phyloP scores from a whole-genome alignment of 2,113 vertebrate genomes.

The Sceloporus undulatus region DNA sequence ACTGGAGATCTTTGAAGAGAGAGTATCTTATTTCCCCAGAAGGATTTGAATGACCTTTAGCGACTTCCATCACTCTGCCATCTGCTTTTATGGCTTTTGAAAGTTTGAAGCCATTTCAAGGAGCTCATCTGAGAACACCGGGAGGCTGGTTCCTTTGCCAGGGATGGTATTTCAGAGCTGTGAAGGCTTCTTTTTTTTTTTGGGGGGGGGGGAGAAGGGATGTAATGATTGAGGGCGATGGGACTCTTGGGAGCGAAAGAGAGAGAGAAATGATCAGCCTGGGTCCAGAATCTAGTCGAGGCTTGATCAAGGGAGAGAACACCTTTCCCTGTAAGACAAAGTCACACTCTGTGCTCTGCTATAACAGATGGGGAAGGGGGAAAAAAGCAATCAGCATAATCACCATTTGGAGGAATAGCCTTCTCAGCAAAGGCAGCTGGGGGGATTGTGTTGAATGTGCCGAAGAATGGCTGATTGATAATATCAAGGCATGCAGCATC shows the following conservation, averaged over 20 bases:
- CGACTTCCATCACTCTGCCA: not conserved
- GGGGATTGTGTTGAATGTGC: no score
- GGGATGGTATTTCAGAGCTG: not conserved
- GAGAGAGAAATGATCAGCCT: not conserved
- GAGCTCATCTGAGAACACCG: not conserved
- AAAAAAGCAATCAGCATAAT: not conserved
- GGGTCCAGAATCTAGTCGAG: not conserved
- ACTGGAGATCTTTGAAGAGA: no score
- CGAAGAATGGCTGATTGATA: not conserved
- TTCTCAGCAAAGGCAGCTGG: not conserved
- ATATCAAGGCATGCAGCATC: not conserved
- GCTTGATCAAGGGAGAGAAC: not conserved
- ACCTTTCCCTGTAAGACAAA: not conserved
- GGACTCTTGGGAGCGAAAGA: not conserved
- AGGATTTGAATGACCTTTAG: not conserved
- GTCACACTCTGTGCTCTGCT: not conserved
- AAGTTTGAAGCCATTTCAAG: not conserved
- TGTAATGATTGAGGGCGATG: not conserved
- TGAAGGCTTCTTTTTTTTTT: not conserved
- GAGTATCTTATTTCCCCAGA: not conserved
- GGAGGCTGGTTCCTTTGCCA: not conserved
- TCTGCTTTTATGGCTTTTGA: not conserved
- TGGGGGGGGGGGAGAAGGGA: not conserved
- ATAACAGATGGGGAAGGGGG: not conserved
- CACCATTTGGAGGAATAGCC: conserved; percentile 18